phyloP scores from a whole-genome alignment of 1,140 invertebrate species.

The Caenorhabditis elegans region WBcel235 BX284604.4:8675001-8675500 shows the following conservation, averaged over 20 bases:
- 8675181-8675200: background rate
- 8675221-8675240: slow-evolving; percentile 19
- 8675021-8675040: no score
- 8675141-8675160: slow-evolving; percentile 10
- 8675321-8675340: slow-evolving; percentile 64
- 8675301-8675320: slow-evolving; percentile 56
- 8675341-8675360: slow-evolving; percentile 57
- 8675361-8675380: slow-evolving; percentile 40
- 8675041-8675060: background rate
- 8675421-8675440: slow-evolving; percentile 8
- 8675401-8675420: background rate
- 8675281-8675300: slow-evolving; percentile 19
- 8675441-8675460: background rate
- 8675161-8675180: slow-evolving; percentile 24
- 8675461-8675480: slow-evolving; percentile 39
- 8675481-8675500: slow-evolving; percentile 40
- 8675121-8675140: background rate
- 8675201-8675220: background rate
- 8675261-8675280: slow-evolving; percentile 42
- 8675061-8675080: background rate
- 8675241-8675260: slow-evolving; percentile 39
- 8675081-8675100: slow-evolving; percentile 19
- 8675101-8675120: background rate
- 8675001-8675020: no score
- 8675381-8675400: no score